Evolutionary conservation across 1,140 invertebrate species (phyloP), one percentile per base, ranked within the genome.

Genomic region (Charaxes varanes): DNA sequence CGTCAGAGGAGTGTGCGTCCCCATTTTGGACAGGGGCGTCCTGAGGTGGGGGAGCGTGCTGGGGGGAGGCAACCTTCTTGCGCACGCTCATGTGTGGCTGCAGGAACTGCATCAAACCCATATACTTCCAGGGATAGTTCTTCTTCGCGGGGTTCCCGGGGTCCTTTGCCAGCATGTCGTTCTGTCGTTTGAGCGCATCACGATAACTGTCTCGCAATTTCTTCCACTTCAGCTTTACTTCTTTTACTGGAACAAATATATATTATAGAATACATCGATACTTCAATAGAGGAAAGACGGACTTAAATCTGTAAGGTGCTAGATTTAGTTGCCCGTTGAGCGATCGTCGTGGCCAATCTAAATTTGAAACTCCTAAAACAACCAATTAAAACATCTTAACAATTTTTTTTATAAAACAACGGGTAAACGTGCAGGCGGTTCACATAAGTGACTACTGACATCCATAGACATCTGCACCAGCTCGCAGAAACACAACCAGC

Each of bases 151-250:
- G 28, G 33, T 51, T 56, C 22, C 34, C 41, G 8, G 72, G 66
- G 14, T 72, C 76, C 24, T 62, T 59, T 10, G 70, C 65, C 45
- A 67, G 27, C 67, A 78, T 67, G 21, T 82, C 78, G 48, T 54
- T 70, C 43, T 78, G 73, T 5, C 80, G 54, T 52, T 81, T 84
- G 7, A 84, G 58, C 19, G 80, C 80, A 40, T 84, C 80, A 15
- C 80, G 64, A 47, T 84, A 81, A 48, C 77, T 77, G 60, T 84
- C 80, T 13, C 80, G 74, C 10, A 84, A 57, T 27, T 79, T 81
- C 41, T 84, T 84, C 80, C 80, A 84, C 56, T 81, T 81, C 23
- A 74, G 26, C 36, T 84, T 84, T 8, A 79, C 80, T 45, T 81
- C 80, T 50, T 81, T 84, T n/a, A 80, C 80, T 81, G 71, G 14